Percentiles rank a stretch among this genome's conserved stretches.
Evolutionary conservation across 2,797 vertebrate genomes (phyloP).

Genomic region (Enteromius fasciolatus): DNA sequence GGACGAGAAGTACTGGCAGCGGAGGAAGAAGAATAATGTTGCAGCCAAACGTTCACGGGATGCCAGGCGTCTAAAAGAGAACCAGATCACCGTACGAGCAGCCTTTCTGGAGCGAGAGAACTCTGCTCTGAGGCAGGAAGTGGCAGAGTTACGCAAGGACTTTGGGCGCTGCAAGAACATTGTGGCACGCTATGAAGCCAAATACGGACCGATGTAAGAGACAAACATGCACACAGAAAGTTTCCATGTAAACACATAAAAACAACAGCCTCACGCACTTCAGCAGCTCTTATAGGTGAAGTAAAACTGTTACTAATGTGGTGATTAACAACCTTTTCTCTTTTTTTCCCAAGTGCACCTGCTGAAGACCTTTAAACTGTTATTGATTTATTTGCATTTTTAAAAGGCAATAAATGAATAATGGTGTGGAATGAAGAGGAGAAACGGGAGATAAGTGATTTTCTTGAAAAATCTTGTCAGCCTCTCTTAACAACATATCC

Average conservation of each 20-base stretch:
- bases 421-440: constrained; percentile 55
- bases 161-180: constrained; percentile 86
- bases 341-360: constrained; percentile 72
- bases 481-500: not conserved
- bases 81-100: constrained; percentile 95
- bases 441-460: constrained; percentile 36
- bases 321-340: constrained; percentile 63
- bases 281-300: not conserved
- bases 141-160: constrained; percentile 92
- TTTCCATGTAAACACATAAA: constrained; percentile 3
- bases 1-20: constrained; percentile 96
- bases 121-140: constrained; percentile 86
- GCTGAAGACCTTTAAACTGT: constrained; percentile 67
- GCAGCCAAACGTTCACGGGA: constrained; percentile 96
- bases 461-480: not conserved
- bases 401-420: constrained; percentile 61
- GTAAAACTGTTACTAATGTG: not conserved
- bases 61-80: constrained; percentile 93
- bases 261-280: not conserved
- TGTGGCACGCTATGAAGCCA: constrained; percentile 86
- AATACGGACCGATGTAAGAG: constrained; percentile 90
- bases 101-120: constrained; percentile 97
- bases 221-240: constrained; percentile 22
- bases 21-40: constrained; percentile 96
- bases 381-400: constrained; percentile 60